These are phyloP conservation scores for Apogon hyalosoma DNA, from an alignment of 2,797 vertebrate species.

Conservation along the genomic window DNA sequence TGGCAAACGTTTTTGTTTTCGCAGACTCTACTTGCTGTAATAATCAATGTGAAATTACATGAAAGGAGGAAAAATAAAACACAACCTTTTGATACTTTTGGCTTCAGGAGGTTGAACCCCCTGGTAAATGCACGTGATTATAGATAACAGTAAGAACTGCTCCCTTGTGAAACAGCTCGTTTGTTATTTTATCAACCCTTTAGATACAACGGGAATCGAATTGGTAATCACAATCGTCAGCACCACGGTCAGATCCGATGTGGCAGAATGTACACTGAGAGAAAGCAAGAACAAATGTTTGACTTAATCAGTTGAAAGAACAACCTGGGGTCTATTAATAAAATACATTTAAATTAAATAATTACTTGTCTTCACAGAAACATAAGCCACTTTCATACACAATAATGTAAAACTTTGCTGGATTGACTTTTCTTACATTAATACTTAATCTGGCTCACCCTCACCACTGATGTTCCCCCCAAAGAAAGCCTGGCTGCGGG, in stretches of 20 bases:
- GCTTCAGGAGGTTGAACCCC: conserved; percentile 8
- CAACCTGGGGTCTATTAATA: conserved; percentile 8
- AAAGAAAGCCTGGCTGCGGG: conserved; percentile 8
- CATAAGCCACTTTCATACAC: conserved; percentile 14
- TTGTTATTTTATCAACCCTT: conserved; percentile 17
- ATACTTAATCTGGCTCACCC: not conserved
- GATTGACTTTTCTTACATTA: conserved; percentile 16
- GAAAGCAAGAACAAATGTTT: conserved; percentile 1
- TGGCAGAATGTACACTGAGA: not conserved
- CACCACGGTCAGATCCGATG: not conserved
- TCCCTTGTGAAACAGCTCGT: conserved; percentile 28
- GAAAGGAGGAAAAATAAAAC: not conserved
- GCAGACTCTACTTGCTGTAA: conserved; percentile 10
- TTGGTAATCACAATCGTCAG: not conserved
- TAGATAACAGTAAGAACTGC: conserved; percentile 17
- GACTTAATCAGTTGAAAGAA: conserved; percentile 9
- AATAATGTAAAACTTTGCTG: conserved; percentile 10
- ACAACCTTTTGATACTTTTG: conserved; percentile 7
- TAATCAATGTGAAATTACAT: conserved; percentile 33
- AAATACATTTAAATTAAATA: conserved; percentile 17
- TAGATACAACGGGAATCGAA: conserved; percentile 8
- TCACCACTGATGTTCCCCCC: not conserved
- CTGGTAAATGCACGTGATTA: conserved; percentile 3
- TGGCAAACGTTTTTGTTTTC: conserved; percentile 30
- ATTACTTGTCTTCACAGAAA: conserved; percentile 10